Evolutionary conservation across 2,888 invertebrate species (phyloP).

Genomic region (Mythimna lalbum): DNA sequence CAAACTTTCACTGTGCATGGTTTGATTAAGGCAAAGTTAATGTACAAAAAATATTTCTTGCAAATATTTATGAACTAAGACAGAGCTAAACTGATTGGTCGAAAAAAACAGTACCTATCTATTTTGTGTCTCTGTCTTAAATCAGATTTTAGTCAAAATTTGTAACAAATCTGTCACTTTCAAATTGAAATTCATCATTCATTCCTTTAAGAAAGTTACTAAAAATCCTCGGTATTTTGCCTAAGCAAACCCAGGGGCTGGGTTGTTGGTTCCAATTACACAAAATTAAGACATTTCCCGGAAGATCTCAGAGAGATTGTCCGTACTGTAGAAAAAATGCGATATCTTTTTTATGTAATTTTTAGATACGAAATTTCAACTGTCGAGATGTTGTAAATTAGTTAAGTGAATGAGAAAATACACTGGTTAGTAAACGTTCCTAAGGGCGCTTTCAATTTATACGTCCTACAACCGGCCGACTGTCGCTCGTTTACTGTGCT

Average conservation of each 20-base stretch:
- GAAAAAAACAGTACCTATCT: not conserved
- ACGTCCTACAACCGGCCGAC: too few species aligned
- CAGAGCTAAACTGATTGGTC: not conserved
- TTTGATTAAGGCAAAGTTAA: too few species aligned
- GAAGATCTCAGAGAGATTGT: conserved; percentile 20
- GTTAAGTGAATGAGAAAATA: conserved; percentile 38
- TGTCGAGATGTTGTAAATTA: conserved; percentile 16
- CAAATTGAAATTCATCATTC: not conserved
- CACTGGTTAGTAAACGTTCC: not conserved
- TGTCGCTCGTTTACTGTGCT: too few species aligned
- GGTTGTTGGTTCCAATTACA: conserved; percentile 22
- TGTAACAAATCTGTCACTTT: not conserved
- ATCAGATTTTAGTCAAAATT: not conserved
- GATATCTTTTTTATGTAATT: conserved; percentile 12
- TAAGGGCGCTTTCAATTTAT: not conserved
- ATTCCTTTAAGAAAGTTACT: not conserved
- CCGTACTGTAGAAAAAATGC: conserved; percentile 3
- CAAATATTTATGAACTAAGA: too few species aligned
- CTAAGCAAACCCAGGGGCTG: not conserved
- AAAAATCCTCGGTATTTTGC: not conserved
- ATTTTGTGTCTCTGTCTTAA: not conserved
- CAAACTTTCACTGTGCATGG: too few species aligned
- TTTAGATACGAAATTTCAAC: conserved; percentile 46
- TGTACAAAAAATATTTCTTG: too few species aligned
- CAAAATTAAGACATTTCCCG: conserved; percentile 34